These are phyloP conservation scores for Drosophila repletoides DNA, from an alignment of 1,140 invertebrate genomes.

Conservation along the genomic window DNA sequence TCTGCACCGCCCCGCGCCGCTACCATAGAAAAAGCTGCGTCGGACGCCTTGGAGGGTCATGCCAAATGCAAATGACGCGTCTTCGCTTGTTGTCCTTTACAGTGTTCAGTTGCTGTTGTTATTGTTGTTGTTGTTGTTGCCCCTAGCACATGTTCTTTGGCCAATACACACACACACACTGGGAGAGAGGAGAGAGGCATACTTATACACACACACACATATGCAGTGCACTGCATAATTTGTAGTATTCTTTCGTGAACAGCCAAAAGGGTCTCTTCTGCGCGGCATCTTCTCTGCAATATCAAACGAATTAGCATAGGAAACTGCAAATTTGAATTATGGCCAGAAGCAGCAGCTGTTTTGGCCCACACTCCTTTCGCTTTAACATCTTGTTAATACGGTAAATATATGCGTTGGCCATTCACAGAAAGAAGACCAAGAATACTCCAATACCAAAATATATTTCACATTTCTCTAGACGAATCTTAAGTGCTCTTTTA, in stretches of 20 bases:
- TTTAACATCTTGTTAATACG: no score
- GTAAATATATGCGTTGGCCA: conserved; percentile 21
- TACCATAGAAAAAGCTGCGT: conserved; percentile 32
- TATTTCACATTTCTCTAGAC: neutral
- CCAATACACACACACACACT: conserved; percentile 4
- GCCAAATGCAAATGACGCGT: conserved; percentile 68
- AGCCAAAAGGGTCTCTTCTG: conserved; percentile 19
- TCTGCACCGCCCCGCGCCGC: neutral
- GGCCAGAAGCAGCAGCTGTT: conserved; percentile 40
- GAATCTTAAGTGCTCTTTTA: neutral
- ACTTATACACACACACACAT: neutral
- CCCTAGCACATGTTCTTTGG: conserved; percentile 9
- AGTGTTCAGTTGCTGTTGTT: conserved; percentile 8
- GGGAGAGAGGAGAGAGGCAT: neutral
- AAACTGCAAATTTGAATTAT: conserved; percentile 81
- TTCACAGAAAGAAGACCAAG: conserved; percentile 2
- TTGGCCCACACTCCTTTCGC: conserved; percentile 38
- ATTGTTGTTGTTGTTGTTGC: conserved; percentile 10
- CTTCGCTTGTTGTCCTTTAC: conserved; percentile 51
- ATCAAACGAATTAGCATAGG: conserved; percentile 77
- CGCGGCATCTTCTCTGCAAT: conserved; percentile 52
- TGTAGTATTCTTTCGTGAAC: conserved; percentile 49
- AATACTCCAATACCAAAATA: neutral
- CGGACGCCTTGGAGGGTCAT: conserved; percentile 64
- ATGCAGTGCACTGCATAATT: conserved; percentile 52